Evolutionary conservation across 2,888 invertebrate genomes (phyloP).

Genomic region (Synergus gifuensis): DNA sequence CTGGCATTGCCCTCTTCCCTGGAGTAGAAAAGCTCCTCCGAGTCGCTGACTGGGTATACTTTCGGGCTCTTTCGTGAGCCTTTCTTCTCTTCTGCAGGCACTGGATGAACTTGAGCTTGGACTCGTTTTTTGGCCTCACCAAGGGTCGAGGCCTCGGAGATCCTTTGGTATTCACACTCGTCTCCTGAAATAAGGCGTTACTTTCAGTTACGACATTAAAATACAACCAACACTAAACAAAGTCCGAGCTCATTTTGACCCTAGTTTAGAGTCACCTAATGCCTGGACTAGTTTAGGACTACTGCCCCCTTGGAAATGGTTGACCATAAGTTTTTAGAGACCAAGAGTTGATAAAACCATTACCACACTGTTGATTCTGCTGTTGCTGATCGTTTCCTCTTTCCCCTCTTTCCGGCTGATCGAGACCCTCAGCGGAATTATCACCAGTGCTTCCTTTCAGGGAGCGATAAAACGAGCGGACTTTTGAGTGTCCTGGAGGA

Average conservation of each 20-base stretch:
- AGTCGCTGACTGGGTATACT: slow-evolving; percentile 80
- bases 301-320: too few species aligned
- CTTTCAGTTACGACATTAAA: neutral
- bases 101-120: slow-evolving; percentile 79
- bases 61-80: slow-evolving; percentile 70
- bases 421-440: slow-evolving; percentile 67
- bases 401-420: slow-evolving; percentile 68
- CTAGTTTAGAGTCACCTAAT: too few species aligned
- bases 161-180: slow-evolving; percentile 80
- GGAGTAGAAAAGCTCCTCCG: slow-evolving; percentile 80
- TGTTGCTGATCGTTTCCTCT: slow-evolving; percentile 74
- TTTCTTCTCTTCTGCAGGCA: slow-evolving; percentile 68
- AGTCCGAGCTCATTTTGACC: too few species aligned
- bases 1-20: slow-evolving; percentile 64
- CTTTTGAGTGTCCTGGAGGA: slow-evolving; percentile 72
- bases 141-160: slow-evolving; percentile 79
- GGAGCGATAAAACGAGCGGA: slow-evolving; percentile 73
- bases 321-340: neutral
- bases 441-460: slow-evolving; percentile 67
- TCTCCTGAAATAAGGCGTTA: slow-evolving; percentile 61
- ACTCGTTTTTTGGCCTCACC: slow-evolving; percentile 77
- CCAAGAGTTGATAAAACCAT: slow-evolving; percentile 18
- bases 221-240: neutral
- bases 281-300: too few species aligned
- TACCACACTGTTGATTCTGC: slow-evolving; percentile 55